Conservation (phyloP, 2,797 vertebrate genomes). For the Clarias fuscus region DNA sequence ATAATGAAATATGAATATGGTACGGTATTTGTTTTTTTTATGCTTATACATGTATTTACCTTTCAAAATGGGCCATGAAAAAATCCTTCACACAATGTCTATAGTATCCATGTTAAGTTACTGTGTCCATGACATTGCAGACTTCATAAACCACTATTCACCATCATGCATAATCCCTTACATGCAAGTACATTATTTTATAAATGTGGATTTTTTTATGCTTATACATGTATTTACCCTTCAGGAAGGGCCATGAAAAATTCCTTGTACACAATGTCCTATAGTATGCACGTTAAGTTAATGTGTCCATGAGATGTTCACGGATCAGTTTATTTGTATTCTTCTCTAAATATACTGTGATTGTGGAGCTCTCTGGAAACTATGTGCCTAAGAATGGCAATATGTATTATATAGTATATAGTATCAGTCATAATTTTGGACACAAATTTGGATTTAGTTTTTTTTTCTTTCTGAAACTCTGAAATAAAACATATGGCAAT, state of each 20-base stretch:
- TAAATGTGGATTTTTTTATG: not conserved
- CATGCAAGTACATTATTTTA: not conserved
- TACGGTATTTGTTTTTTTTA: not conserved
- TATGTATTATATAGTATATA: not conserved
- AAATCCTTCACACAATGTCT: not conserved
- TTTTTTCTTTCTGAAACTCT: no score
- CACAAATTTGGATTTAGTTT: no score
- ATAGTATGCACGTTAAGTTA: not conserved
- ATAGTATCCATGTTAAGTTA: not conserved
- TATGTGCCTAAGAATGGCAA: not conserved
- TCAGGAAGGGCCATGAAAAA: no score
- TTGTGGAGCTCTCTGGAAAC: not conserved
- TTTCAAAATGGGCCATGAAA: no score
- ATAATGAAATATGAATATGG: no score
- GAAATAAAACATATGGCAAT: no score
- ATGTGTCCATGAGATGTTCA: not conserved
- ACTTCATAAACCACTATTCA: not conserved
- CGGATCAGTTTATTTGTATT: not conserved
- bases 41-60: not conserved
- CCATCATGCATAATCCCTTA: not conserved
- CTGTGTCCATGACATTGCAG: not conserved
- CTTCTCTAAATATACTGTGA: not conserved
- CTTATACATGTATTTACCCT: not conserved
- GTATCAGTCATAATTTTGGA: not conserved
- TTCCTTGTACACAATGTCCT: not conserved